Evolutionary conservation across 2,113 vertebrate species (phyloP), one percentile per base, ranked within the genome.

Genomic region (Chaenocephalus aceratus): DNA sequence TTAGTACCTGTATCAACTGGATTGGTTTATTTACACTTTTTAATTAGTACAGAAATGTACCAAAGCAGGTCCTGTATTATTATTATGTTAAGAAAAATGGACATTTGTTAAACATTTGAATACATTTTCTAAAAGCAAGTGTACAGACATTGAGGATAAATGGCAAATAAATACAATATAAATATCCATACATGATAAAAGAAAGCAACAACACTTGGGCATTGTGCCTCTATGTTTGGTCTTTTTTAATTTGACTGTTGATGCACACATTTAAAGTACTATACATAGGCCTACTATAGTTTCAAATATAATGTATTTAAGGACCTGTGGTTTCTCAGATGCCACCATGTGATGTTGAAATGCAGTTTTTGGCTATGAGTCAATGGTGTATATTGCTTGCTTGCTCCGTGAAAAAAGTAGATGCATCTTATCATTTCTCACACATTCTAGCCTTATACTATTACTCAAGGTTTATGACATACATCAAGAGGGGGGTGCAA

Each of bases 341-440:
- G 6, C 13, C 7, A 51, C 18, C 2, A 1, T 57, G 44, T 76
- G 46, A 63, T 48, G 45, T 34, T 34, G 66, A 57, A 41, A 15
- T 49, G 65, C 57, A 67, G 14, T 51, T 14, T 66, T 15, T 53
- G 12, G 11, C 49, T 16, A 23, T 45, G 21, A 6, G 23, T 65
- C 30, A 21, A 48, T 26, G 21, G 10, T 65, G 16, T 46, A 52
- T 72, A 46, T 58, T 41, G 10, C 34, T 52, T 34, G 10, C 34
- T 52, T 34, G 48, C 41, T 58, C n/a, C 76, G 49, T 46, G 44
- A 51, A 30, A 30, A 30, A 30, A 73, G 23, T 23, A 12, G 8
- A 10, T 44, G 4, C 59, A 69, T 16, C 45, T 73, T 61, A 69
- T 53, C 21, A 67, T 45, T 66, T 49, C 63, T 86, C 9, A 63